Conservation (phyloP, 1,140 invertebrate species). For the Cyphomyrmex costatus region DNA sequence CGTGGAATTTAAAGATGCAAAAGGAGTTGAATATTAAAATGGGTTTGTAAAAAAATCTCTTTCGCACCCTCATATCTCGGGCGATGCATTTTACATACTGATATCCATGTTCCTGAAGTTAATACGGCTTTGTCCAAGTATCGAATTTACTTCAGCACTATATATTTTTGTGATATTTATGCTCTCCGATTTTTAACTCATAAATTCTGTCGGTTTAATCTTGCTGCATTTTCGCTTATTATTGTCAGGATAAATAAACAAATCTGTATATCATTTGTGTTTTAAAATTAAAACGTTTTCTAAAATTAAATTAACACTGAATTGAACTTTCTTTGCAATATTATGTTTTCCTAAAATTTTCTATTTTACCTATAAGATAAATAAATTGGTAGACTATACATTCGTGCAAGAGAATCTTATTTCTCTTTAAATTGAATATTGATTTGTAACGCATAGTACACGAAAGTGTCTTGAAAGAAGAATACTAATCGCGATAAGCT, state of each 20-base stretch:
- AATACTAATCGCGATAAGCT: slow-evolving; percentile 45
- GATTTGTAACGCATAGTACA: slow-evolving; percentile 25
- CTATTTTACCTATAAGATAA: not conserved
- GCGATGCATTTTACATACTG: slow-evolving; percentile 33
- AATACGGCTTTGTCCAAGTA: slow-evolving; percentile 39
- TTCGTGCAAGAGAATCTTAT: not conserved
- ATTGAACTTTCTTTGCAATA: not conserved
- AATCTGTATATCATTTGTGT: not conserved
- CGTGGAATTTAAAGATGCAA: slow-evolving; percentile 21
- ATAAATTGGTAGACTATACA: slow-evolving; percentile 8
- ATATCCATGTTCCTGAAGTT: slow-evolving; percentile 37
- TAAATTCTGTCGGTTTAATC: slow-evolving; percentile 16
- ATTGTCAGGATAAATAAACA: not conserved
- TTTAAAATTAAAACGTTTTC: slow-evolving; percentile 15
- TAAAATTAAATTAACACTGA: not conserved
- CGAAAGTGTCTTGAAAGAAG: slow-evolving; percentile 20
- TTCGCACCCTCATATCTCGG: slow-evolving; percentile 25
- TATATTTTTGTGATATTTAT: slow-evolving; percentile 41
- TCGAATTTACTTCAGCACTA: slow-evolving; percentile 29
- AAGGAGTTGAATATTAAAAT: slow-evolving; percentile 38
- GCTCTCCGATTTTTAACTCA: slow-evolving; percentile 25
- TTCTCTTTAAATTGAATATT: slow-evolving; percentile 38
- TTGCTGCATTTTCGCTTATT: not conserved
- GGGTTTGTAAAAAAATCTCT: slow-evolving; percentile 1
- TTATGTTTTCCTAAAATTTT: not conserved